Conservation (phyloP, 1,140 invertebrate species). For the Pseudomyrmex sp. region DNA sequence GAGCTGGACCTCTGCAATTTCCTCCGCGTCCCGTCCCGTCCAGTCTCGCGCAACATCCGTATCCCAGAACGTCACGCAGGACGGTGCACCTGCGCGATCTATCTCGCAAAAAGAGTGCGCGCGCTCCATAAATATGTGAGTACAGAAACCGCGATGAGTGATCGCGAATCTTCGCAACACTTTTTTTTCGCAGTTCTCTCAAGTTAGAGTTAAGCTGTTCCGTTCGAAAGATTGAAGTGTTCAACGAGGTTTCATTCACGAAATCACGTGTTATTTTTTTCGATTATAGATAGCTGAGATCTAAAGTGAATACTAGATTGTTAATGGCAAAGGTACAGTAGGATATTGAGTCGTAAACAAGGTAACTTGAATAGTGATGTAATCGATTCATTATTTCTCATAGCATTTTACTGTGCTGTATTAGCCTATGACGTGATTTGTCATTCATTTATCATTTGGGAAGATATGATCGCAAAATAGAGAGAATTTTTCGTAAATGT, state of each 20-base stretch:
- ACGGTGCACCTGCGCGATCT: constrained; percentile 22
- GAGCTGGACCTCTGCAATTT: constrained; percentile 66
- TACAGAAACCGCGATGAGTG: constrained; percentile 1
- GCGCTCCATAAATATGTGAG: constrained; percentile 31
- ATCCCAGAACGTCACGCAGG: not conserved
- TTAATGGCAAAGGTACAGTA: not conserved
- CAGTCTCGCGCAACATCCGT: constrained; percentile 10
- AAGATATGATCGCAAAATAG: too few relatives aligned
- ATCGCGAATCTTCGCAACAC: not conserved
- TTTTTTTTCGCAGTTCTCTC: not conserved
- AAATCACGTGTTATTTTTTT: not conserved
- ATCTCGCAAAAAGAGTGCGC: not conserved
- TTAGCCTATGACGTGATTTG: not conserved
- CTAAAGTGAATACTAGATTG: constrained; percentile 12
- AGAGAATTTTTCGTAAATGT: too few relatives aligned
- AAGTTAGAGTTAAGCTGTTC: not conserved
- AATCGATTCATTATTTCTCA: constrained; percentile 3
- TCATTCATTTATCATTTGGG: too few relatives aligned
- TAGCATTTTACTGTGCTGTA: constrained; percentile 15
- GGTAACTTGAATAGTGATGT: constrained; percentile 14
- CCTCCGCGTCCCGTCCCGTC: constrained; percentile 23
- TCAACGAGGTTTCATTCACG: not conserved
- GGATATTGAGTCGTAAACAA: constrained; percentile 28
- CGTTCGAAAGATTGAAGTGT: not conserved
- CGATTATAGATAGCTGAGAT: not conserved